Evolutionary conservation across 2,888 invertebrate species (phyloP).

Genomic region (Drosophila barbarae): DNA sequence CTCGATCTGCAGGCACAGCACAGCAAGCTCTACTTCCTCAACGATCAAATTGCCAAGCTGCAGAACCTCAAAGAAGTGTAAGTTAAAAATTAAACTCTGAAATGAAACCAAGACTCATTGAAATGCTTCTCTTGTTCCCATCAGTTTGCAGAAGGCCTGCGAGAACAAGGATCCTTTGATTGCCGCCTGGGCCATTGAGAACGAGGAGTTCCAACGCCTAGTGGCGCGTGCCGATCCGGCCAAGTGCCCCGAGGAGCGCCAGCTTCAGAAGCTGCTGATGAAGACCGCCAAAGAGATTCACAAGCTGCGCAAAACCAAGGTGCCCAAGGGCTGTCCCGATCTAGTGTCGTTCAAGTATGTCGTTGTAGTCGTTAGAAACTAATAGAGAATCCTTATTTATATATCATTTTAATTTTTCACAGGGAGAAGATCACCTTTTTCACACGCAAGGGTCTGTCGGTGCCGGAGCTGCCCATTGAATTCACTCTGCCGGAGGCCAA

Average conservation of each 20-base stretch:
- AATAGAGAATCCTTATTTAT: background rate
- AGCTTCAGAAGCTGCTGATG: constrained; percentile 88
- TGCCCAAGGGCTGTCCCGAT: constrained; percentile 93
- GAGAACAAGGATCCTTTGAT: constrained; percentile 90
- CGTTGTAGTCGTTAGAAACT: background rate
- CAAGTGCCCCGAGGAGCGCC: constrained; percentile 81
- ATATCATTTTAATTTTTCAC: constrained; percentile 66
- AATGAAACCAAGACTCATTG: background rate
- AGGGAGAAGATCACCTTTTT: constrained; percentile 99
- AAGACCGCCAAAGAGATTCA: constrained; percentile 95
- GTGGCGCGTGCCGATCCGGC: constrained; percentile 80
- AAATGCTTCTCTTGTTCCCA: background rate
- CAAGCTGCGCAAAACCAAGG: constrained; percentile 91
- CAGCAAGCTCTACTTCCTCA: constrained; percentile 88
- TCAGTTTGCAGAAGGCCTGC: constrained; percentile 89
- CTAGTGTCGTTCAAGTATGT: constrained; percentile 95
- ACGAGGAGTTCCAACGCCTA: constrained; percentile 90
- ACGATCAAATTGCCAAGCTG: constrained; percentile 90
- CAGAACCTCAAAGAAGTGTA: constrained; percentile 87
- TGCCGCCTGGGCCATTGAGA: constrained; percentile 92
- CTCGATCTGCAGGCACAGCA: constrained; percentile 96
- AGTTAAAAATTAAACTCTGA: constrained; percentile 38
- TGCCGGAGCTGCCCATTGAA: constrained; percentile 88
- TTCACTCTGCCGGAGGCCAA: constrained; percentile 79
- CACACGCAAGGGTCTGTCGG: constrained; percentile 88